A percentile compares a stretch with the other conserved stretches of the same genome.
These are phyloP conservation scores for Holacanthus passer DNA, from an alignment of 2,113 vertebrate genomes.

Conservation along the genomic window DNA sequence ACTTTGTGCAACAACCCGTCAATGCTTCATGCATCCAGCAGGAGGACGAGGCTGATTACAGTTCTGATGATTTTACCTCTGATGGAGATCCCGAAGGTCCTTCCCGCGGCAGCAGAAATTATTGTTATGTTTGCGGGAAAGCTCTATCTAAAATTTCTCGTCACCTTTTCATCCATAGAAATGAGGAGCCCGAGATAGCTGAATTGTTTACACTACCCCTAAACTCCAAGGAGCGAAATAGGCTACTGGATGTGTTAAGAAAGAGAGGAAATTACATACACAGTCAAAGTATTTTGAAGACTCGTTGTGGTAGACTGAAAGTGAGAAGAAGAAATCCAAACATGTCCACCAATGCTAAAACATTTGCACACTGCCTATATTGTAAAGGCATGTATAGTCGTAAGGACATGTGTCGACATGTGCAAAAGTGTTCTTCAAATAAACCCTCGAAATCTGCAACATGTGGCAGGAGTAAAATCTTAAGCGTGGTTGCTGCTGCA, in stretches of 20 bases:
- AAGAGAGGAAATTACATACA: slow-evolving; percentile 62
- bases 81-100: neutral
- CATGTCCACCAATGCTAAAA: neutral
- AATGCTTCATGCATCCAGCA: neutral
- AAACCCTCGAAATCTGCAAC: neutral
- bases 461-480: slow-evolving; percentile 4
- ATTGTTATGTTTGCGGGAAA: slow-evolving; percentile 68
- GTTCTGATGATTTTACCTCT: neutral
- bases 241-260: slow-evolving; percentile 11
- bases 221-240: slow-evolving; percentile 30
- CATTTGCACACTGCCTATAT: slow-evolving; percentile 46
- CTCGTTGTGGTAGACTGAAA: slow-evolving; percentile 35
- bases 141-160: slow-evolving; percentile 48
- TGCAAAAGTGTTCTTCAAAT: slow-evolving; percentile 32
- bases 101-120: slow-evolving; percentile 33
- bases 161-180: slow-evolving; percentile 55
- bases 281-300: slow-evolving; percentile 50
- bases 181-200: slow-evolving; percentile 41
- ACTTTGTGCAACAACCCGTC: neutral
- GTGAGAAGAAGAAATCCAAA: neutral
- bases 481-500: slow-evolving; percentile 10
- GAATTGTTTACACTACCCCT: slow-evolving; percentile 1
- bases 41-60: neutral
- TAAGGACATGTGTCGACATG: slow-evolving; percentile 39
- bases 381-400: slow-evolving; percentile 58